Evolutionary conservation across 2,888 invertebrate species (phyloP).

Genomic region (Zhengitettix transpicula): DNA sequence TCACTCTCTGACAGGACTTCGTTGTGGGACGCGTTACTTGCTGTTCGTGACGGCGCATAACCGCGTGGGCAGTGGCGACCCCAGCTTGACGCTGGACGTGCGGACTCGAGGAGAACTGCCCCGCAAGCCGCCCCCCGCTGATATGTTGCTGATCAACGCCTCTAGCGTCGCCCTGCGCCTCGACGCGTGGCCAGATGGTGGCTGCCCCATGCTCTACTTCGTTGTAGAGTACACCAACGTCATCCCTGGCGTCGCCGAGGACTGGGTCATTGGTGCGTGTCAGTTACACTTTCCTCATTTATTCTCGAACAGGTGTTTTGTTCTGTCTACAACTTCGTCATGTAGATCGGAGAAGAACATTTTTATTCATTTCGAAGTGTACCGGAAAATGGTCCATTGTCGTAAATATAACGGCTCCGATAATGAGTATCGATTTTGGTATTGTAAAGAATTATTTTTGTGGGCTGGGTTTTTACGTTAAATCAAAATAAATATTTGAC

Average conservation of each 20-base stretch:
- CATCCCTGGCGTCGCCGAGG: conserved; percentile 13
- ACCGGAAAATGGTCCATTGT: too few relatives aligned
- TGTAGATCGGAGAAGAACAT: too few relatives aligned
- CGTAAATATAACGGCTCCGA: too few relatives aligned
- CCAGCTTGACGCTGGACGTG: conserved; percentile 17
- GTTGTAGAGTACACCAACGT: conserved; percentile 19
- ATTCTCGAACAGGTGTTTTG: too few relatives aligned
- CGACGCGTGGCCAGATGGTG: conserved; percentile 18
- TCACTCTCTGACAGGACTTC: conserved; percentile 14
- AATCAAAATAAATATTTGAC: too few relatives aligned
- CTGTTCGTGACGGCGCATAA: conserved; percentile 17
- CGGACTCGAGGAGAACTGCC: conserved; percentile 18
- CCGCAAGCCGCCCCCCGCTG: conserved; percentile 14
- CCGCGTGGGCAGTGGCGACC: conserved; percentile 17
- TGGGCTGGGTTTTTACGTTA: too few relatives aligned
- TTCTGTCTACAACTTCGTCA: too few relatives aligned
- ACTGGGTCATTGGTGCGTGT: conserved; percentile 14
- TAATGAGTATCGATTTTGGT: too few relatives aligned
- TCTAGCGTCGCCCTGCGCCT: conserved; percentile 18
- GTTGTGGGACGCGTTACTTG: conserved; percentile 17
- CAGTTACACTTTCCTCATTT: too few relatives aligned
- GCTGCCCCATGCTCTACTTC: conserved; percentile 19
- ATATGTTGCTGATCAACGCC: conserved; percentile 17
- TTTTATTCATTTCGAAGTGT: too few relatives aligned
- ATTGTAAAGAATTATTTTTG: too few relatives aligned